Evolutionary conservation across 2,888 invertebrate genomes (phyloP).

Genomic region (Homarus gammarus): DNA sequence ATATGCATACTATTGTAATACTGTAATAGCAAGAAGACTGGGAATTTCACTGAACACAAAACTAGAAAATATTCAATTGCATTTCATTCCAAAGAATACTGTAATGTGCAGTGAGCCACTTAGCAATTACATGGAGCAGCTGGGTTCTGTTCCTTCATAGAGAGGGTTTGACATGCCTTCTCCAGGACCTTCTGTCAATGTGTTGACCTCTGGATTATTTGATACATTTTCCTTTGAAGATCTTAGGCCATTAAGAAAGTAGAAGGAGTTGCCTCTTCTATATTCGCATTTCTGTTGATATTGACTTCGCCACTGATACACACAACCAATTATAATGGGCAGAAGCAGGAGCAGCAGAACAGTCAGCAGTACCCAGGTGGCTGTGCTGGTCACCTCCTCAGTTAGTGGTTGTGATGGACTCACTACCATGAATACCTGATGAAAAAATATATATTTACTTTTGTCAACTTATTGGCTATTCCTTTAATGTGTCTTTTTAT

Average conservation of each 20-base stretch:
- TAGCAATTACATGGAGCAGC: not conserved
- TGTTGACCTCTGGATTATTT: constrained; percentile 9
- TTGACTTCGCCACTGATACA: not conserved
- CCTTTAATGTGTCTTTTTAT: no score
- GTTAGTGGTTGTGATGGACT: constrained; percentile 25
- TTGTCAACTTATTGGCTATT: no score
- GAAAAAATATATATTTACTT: not conserved
- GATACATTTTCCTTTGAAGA: not conserved
- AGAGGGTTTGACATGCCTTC: constrained; percentile 25
- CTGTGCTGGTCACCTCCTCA: not conserved
- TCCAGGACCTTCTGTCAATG: not conserved
- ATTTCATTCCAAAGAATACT: not conserved
- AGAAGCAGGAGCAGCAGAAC: constrained; percentile 21
- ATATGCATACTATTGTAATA: no score
- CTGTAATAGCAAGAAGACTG: not conserved
- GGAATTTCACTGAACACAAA: not conserved
- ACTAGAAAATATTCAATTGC: no score
- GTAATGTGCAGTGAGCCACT: not conserved
- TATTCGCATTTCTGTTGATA: not conserved
- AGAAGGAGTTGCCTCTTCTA: constrained; percentile 17
- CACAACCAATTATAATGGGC: not conserved
- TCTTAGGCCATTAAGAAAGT: constrained; percentile 32
- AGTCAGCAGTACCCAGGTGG: constrained; percentile 50
- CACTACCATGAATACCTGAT: constrained; percentile 46
- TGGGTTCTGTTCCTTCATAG: constrained; percentile 18